These are phyloP conservation scores for Andrena trimmerana DNA, from an alignment of 2,888 invertebrate species.

Conservation along the genomic window DNA sequence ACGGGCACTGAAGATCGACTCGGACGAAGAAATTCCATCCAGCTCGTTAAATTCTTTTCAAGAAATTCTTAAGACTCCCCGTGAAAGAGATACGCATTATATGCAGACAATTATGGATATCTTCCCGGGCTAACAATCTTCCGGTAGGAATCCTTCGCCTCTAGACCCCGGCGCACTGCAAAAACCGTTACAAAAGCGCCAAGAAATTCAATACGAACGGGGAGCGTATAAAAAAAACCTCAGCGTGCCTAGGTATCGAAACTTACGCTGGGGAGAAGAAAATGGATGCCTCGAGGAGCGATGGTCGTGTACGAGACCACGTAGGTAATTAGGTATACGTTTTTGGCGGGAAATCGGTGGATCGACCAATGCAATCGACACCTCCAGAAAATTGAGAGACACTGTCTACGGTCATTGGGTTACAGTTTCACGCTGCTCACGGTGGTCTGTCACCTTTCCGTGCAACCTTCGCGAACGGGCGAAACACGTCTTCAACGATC, in stretches of 20 bases:
- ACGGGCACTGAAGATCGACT: slow-evolving; percentile 11
- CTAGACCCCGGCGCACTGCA: slow-evolving; percentile 8
- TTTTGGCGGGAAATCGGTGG: neutral
- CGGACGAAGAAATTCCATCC: slow-evolving; percentile 24
- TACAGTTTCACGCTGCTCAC: slow-evolving; percentile 73
- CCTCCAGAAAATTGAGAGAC: slow-evolving; percentile 65
- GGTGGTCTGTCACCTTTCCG: slow-evolving; percentile 73
- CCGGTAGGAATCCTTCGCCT: slow-evolving; percentile 22
- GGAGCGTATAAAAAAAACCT: neutral
- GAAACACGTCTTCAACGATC: slow-evolving; percentile 51
- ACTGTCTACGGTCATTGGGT: slow-evolving; percentile 73
- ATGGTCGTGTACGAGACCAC: neutral
- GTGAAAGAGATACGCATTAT: slow-evolving; percentile 33
- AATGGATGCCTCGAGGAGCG: neutral
- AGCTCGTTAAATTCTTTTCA: slow-evolving; percentile 47
- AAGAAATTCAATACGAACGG: slow-evolving; percentile 10
- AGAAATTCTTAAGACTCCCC: slow-evolving; percentile 47
- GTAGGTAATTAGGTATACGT: neutral
- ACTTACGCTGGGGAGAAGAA: slow-evolving; percentile 5
- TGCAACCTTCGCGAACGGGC: slow-evolving; percentile 44
- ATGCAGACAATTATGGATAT: slow-evolving; percentile 48
- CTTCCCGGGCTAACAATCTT: slow-evolving; percentile 37
- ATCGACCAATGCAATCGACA: slow-evolving; percentile 12
- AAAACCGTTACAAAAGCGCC: slow-evolving; percentile 26
- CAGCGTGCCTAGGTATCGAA: neutral